Evolutionary conservation across 2,113 vertebrate genomes (phyloP).

Genomic region (Bufo gargarizans): DNA sequence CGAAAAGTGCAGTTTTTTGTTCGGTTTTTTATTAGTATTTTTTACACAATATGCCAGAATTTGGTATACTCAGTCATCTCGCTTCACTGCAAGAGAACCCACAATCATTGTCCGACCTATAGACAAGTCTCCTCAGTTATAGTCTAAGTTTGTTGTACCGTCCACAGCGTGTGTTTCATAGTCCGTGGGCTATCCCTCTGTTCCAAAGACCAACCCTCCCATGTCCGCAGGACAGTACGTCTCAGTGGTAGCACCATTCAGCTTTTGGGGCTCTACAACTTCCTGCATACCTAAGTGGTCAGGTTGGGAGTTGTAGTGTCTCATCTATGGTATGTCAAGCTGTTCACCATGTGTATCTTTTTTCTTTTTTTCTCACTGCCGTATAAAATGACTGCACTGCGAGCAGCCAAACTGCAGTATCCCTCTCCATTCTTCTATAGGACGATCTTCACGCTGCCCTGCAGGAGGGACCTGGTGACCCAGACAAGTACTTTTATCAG

Average conservation of each 20-base stretch:
- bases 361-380: not conserved
- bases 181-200: not conserved
- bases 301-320: not conserved
- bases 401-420: not conserved
- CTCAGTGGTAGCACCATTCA: not conserved
- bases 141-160: too few relatives aligned
- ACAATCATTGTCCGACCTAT: not conserved
- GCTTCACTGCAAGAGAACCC: slow-evolving; percentile 32
- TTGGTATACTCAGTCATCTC: not conserved
- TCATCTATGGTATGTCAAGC: not conserved
- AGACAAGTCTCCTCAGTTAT: not conserved
- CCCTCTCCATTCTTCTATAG: not conserved
- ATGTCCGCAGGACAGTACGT: not conserved
- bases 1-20: too few relatives aligned
- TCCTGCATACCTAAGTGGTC: not conserved
- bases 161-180: not conserved
- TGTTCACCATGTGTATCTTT: not conserved
- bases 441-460: not conserved
- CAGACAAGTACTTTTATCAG: not conserved
- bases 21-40: too few relatives aligned
- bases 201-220: too few relatives aligned
- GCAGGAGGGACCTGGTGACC: not conserved
- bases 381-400: not conserved
- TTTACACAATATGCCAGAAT: too few relatives aligned
- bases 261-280: not conserved